These are phyloP conservation scores for Eugnorisma glareosa DNA, from an alignment of 2,888 invertebrate species.

Conservation along the genomic window DNA sequence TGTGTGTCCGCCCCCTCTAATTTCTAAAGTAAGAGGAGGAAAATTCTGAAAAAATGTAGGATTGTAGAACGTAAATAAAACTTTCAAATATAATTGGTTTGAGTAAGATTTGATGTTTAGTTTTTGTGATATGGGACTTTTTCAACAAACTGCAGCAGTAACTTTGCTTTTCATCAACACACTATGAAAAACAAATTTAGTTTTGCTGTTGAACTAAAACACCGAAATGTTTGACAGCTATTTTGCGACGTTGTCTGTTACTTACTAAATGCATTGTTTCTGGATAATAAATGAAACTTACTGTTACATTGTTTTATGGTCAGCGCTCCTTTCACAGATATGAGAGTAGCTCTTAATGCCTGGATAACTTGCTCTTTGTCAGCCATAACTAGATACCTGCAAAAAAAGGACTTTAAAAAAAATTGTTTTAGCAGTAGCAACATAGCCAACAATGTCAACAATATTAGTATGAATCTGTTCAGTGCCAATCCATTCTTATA, in stretches of 20 bases:
- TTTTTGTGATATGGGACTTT: too few relatives aligned
- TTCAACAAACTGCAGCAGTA: too few relatives aligned
- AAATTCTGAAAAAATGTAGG: too few relatives aligned
- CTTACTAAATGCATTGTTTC: not conserved
- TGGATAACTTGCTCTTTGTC: slow-evolving; percentile 88
- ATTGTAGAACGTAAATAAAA: too few relatives aligned
- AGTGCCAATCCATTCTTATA: not conserved
- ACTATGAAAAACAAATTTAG: too few relatives aligned
- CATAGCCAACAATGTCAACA: not conserved
- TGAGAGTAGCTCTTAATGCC: slow-evolving; percentile 86
- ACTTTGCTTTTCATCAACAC: too few relatives aligned
- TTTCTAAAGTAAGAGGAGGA: too few relatives aligned
- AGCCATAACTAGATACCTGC: slow-evolving; percentile 73
- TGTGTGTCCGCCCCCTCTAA: too few relatives aligned
- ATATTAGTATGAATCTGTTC: not conserved
- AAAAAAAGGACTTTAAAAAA: slow-evolving; percentile 13
- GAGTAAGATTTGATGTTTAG: too few relatives aligned
- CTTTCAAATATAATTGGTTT: too few relatives aligned
- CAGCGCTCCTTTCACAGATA: slow-evolving; percentile 89
- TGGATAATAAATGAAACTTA: slow-evolving; percentile 78
- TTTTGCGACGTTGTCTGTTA: not conserved
- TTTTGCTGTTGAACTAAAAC: not conserved
- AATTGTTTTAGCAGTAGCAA: not conserved
- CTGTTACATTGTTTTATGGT: slow-evolving; percentile 88
- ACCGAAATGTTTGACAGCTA: not conserved